A percentile compares a stretch with the other conserved stretches of the same genome.
These are phyloP conservation scores for Sphaeridia pumilis DNA, from an alignment of 2,888 invertebrate species.

Conservation along the genomic window DNA sequence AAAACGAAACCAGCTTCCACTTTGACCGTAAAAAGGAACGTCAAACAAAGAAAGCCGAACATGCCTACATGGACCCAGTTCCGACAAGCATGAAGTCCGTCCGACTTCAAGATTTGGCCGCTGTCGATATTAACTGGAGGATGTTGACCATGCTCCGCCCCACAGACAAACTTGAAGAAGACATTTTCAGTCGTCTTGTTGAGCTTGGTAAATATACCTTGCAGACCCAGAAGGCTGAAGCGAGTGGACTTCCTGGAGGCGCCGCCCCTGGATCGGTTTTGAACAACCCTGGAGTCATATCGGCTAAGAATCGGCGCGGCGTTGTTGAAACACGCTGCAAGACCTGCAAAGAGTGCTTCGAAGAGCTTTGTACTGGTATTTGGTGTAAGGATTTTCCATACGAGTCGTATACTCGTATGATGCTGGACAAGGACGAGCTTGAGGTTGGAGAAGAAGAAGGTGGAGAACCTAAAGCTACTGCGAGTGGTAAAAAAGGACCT, in stretches of 20 bases:
- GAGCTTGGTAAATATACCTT: slow-evolving; percentile 31
- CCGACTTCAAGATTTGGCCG: slow-evolving; percentile 63
- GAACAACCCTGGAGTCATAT: slow-evolving; percentile 24
- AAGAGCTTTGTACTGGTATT: slow-evolving; percentile 65
- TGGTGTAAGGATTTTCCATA: slow-evolving; percentile 48
- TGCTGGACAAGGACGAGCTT: slow-evolving; percentile 34
- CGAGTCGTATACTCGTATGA: slow-evolving; percentile 46
- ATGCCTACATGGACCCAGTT: slow-evolving; percentile 53
- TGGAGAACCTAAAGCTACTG: background rate
- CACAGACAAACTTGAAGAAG: slow-evolving; percentile 70
- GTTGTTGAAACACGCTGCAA: slow-evolving; percentile 30
- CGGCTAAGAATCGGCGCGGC: slow-evolving; percentile 28
- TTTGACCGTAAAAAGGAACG: slow-evolving; percentile 56
- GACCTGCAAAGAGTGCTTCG: slow-evolving; percentile 63
- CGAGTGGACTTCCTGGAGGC: slow-evolving; percentile 11
- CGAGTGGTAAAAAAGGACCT: slow-evolving; percentile 7
- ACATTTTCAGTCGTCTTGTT: slow-evolving; percentile 61
- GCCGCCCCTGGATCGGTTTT: slow-evolving; percentile 16
- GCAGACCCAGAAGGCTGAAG: slow-evolving; percentile 25
- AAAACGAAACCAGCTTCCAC: slow-evolving; percentile 50
- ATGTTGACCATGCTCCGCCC: slow-evolving; percentile 82
- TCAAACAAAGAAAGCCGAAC: slow-evolving; percentile 52
- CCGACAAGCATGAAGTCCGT: slow-evolving; percentile 68
- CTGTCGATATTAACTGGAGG: slow-evolving; percentile 81
- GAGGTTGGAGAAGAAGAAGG: slow-evolving; percentile 35